Evolutionary conservation across 2,797 vertebrate species (phyloP), one percentile per base, ranked within the genome.

Genomic region (Epinephelus awoara): DNA sequence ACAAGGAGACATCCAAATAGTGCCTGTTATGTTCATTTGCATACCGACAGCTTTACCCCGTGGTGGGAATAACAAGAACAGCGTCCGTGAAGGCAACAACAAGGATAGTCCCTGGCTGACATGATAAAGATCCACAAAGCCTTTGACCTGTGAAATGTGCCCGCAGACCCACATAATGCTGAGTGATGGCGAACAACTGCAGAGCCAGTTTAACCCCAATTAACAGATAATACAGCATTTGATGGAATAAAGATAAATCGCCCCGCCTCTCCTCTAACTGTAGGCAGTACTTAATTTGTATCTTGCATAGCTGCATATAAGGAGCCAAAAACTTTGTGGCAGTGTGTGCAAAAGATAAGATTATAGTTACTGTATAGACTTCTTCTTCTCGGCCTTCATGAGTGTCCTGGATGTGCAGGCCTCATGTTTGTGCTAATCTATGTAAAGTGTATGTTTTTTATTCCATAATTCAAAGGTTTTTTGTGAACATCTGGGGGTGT

Each of bases 21-120:
- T 67, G 72, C 29, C 68, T 61, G 73, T 55, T 52, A 10, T 44
- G 55, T 0, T 2, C 38, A 75, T 87, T 83, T 89, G 83, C 84
- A 90, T 85, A 68, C 17, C 2, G 58, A 84, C 51, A 80, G 34
- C 18, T 57, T 79, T 62, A 52, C 57, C 34, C 34, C 7, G 7
- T 59, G 21, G 29, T 25, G 27, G 2, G 19, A 56, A 67, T 64
- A 1, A 59, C 44, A 64, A 69, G 49, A 54, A 27, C 17, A 42
- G 21, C 49, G 21, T 8, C n/a, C 50, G 49, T 4, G 42, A 66
- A 34, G 46, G 70, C 25, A 3, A 78, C 17, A 12, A 38, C 51
- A 42, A 4, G 34, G 8, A 57, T 40, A 29, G 23, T 51, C 54
- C 21, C 6, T 29, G 62, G 38, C 10, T 38, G 21, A 34, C n/a